A percentile compares a stretch with the other conserved stretches of the same genome.
Evolutionary conservation across 2,888 invertebrate genomes (phyloP).

Genomic region (Salticus scenicus): DNA sequence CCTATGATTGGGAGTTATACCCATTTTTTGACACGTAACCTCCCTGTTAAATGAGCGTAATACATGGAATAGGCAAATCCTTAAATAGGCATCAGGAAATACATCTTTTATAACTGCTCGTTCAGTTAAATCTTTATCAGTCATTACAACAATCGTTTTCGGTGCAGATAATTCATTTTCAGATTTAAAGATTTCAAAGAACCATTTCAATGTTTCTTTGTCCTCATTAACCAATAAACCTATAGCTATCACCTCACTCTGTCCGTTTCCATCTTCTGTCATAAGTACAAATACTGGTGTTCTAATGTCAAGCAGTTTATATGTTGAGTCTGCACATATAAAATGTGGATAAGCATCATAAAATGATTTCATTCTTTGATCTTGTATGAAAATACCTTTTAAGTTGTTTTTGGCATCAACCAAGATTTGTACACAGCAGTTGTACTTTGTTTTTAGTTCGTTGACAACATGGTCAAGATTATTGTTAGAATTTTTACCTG

Average conservation of each 20-base stretch:
- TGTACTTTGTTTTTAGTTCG: no score
- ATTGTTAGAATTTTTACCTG: no score
- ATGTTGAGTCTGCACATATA: background rate
- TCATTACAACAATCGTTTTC: background rate
- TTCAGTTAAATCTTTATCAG: background rate
- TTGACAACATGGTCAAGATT: no score
- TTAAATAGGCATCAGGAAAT: background rate
- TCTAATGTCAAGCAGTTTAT: background rate
- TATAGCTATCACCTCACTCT: constrained; percentile 33
- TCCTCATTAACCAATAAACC: background rate
- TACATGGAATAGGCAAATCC: background rate
- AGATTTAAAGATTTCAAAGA: background rate
- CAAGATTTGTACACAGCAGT: background rate
- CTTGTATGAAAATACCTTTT: background rate
- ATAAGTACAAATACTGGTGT: background rate
- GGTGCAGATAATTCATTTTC: background rate
- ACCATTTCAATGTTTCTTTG: background rate
- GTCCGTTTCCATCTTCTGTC: constrained; percentile 18
- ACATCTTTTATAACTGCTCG: background rate
- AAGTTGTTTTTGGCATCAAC: background rate
- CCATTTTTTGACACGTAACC: no score
- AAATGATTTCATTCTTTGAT: background rate
- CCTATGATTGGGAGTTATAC: no score
- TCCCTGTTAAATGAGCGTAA: background rate
- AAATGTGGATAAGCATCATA: background rate